Conservation (phyloP, 1,140 invertebrate species). For the Ostrea edulis region DNA sequence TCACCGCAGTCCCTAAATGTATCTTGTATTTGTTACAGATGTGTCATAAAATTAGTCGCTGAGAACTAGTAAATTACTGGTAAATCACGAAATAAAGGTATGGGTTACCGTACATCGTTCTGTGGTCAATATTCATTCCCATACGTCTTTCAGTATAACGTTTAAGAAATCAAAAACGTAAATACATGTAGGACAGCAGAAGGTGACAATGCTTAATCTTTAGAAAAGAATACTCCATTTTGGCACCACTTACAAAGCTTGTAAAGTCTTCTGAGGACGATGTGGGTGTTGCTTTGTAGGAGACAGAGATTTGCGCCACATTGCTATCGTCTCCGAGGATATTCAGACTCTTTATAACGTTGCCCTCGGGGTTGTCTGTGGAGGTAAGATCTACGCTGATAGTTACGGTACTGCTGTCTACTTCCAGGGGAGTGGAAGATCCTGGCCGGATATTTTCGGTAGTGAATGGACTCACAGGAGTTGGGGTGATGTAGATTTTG, state of each 20-base stretch:
- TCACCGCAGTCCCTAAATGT: too few relatives aligned
- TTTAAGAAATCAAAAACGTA: too few relatives aligned
- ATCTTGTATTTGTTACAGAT: too few relatives aligned
- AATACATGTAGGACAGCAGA: background rate
- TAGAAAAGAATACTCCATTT: background rate
- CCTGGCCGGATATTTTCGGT: background rate
- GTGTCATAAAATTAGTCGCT: too few relatives aligned
- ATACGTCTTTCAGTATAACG: too few relatives aligned
- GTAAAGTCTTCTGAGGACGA: background rate
- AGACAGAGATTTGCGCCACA: background rate
- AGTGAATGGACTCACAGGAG: background rate
- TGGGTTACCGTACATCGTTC: too few relatives aligned
- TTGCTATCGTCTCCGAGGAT: background rate
- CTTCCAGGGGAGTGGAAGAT: background rate
- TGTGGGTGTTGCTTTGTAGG: background rate
- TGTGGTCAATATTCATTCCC: too few relatives aligned
- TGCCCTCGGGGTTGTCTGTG: background rate
- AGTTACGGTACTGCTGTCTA: background rate
- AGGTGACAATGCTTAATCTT: background rate
- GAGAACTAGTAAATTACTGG: too few relatives aligned
- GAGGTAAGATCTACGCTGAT: background rate
- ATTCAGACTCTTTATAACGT: background rate
- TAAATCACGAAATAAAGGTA: too few relatives aligned
- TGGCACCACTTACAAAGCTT: background rate
- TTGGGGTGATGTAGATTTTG: slow-evolving; percentile 11